Conservation (phyloP, 2,888 invertebrate genomes). For the Perizoma flavofasciatum region DNA sequence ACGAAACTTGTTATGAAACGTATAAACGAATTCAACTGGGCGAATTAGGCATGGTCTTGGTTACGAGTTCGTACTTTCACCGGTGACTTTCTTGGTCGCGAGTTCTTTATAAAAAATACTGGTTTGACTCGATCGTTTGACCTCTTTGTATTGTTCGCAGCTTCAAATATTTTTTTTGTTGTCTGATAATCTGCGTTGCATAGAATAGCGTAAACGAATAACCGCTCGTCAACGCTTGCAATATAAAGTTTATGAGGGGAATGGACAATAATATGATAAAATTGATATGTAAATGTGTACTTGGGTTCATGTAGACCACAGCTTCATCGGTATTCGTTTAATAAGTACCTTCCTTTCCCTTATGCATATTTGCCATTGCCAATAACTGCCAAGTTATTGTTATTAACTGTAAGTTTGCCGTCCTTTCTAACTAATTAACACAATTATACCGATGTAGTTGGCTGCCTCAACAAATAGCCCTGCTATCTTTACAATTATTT, state of each 20-base stretch:
- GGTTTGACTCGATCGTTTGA: conserved; percentile 65
- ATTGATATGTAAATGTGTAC: too few species aligned
- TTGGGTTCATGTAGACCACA: too few species aligned
- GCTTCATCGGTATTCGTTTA: too few species aligned
- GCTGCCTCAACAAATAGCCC: conserved; percentile 48
- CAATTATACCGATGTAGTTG: conserved; percentile 41
- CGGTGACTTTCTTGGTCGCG: conserved; percentile 70
- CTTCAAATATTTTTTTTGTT: conserved; percentile 54
- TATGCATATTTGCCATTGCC: not conserved
- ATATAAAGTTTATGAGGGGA: conserved; percentile 45
- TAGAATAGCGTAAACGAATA: conserved; percentile 41
- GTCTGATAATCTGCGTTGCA: conserved; percentile 45
- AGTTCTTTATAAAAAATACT: conserved; percentile 56
- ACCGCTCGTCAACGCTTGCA: conserved; percentile 51
- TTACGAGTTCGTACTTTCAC: conserved; percentile 66
- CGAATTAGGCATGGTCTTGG: conserved; percentile 63
- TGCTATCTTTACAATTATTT: conserved; percentile 40
- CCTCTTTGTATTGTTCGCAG: conserved; percentile 67
- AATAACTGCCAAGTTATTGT: too few species aligned
- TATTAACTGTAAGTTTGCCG: not conserved
- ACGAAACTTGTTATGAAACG: conserved; percentile 73
- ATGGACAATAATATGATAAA: too few species aligned
- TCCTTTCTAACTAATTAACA: conserved; percentile 38
- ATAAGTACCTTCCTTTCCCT: not conserved
- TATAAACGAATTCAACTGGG: conserved; percentile 66